Evolutionary conservation across 2,113 vertebrate genomes (phyloP), one percentile per base, ranked within the genome.

Genomic region (Phocoena phocoena): DNA sequence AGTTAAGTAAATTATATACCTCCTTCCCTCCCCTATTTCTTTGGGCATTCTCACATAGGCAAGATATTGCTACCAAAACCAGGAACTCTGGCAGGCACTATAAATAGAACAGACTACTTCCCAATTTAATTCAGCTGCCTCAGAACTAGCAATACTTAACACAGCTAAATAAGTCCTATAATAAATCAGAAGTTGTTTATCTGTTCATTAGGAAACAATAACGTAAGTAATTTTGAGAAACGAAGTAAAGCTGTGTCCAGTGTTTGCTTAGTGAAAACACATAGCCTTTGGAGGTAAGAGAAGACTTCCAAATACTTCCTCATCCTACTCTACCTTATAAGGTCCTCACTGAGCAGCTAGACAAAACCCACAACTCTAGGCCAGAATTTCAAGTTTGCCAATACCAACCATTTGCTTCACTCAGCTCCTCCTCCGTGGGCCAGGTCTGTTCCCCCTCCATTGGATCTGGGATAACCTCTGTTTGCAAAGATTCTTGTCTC

Each of bases 371-470:
- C 55, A 79, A 44, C 83, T 86, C 20, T 14, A 50, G 14, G n/a
- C 18, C 26, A 60, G 31, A 90, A 71, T 79, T 67, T 88, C 12
- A 83, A 80, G 47, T 67, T 13, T 84, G 25, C 10, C 81, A 50
- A 63, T 67, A 96, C 97, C 97, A 73, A 99, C 99, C 99, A 86
- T 99, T 99, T 89, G 99, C 99, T 96, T 99, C 99, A 74, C 98
- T 98, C 95, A 99, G 98, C 70, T 99, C 99, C 5, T 99, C 98
- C 44, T 99, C 99, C 9, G 99, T 99, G 50, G 99, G 99, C 99
- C 99, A 99, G 0, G 99, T 99, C 96, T 99, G 99, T 86, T 99
- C 99, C 50, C 99, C 99, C 9, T 99, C 99, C 99, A 99, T 99
- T 31, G 99, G 99, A 97, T 99, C 99, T 71, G 99, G 99, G 92